A percentile compares a stretch with the other conserved stretches of the same genome.
Evolutionary conservation across 2,113 vertebrate species (phyloP).

Genomic region (Chionis minor): DNA sequence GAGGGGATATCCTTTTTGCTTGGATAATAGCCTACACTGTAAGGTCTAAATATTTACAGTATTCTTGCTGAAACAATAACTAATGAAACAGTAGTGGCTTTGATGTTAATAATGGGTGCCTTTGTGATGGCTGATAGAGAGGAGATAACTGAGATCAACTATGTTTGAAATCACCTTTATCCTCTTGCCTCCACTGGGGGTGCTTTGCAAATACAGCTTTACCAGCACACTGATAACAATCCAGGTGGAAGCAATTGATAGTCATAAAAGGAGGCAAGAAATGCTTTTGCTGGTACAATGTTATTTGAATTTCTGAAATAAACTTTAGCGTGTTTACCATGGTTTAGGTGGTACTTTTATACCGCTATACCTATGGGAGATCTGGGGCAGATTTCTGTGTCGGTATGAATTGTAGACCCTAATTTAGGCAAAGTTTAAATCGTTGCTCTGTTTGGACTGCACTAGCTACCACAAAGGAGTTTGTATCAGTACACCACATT

Average conservation of each 20-base stretch:
- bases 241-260: not conserved
- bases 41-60: not conserved
- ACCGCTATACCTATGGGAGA: fast-evolving
- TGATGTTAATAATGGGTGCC: not conserved
- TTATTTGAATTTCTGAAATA: not conserved
- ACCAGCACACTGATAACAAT: not conserved
- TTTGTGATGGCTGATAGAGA: not conserved
- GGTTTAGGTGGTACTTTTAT: not conserved
- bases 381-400: not conserved
- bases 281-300: not conserved
- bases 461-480: not conserved
- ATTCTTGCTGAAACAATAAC: not conserved
- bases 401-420: not conserved
- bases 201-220: not conserved
- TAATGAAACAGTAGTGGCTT: not conserved
- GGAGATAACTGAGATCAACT: not conserved
- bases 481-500: not conserved
- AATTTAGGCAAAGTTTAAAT: not conserved
- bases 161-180: not conserved
- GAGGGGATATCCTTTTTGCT: not conserved
- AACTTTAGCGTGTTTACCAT: not conserved
- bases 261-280: not conserved
- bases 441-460: not conserved
- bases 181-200: not conserved
- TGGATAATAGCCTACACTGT: not conserved